Base-by-base conservation (phyloP, 2,797 vertebrate species). In the Nasua narica region DNA sequence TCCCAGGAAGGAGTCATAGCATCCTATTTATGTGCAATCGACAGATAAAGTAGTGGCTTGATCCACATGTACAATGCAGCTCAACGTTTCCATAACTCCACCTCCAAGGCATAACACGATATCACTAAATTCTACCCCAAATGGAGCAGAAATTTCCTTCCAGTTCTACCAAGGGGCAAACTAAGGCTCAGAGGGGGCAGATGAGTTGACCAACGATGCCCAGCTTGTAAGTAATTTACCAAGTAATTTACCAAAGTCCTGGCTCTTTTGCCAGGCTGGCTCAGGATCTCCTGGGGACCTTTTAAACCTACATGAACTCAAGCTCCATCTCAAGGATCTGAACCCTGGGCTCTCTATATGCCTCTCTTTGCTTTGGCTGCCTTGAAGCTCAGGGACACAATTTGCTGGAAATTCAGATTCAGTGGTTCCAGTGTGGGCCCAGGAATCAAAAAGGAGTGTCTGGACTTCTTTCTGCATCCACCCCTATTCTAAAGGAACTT, bases 311-410 rank as follows among this genome's bases (percentile, higher is more conserved):
- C 35, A 32, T 72, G 70, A 91, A 88, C 52, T 72, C 50, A 32
- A 62, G 40, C 29, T 67, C 32, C 67, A 85, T 27, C 27, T 65
- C 72, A 54, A 87, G 40, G 52, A 82, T 50, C 65, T 58, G 84
- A 90, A 74, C n/a, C n/a, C 60, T 67, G 56, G 11, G 7, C 18
- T 92, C 40, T 88, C 43, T 48, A 50, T 37, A 29, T 32, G 12
- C 25, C 10, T 35, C 37, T 89, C 72, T 90, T 54, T 54, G 1
- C 69, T 92, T 92, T 86, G 89, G 60, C 78, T 77, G 82, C 72
- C 82, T 62, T 25, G 58, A 94, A 86, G 29, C 35, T 91, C 65
- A 84, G 56, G 76, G 70, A 16, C 69, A 96, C 29, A 96, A 83
- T 79, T n/a, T 84, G 25, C 52, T 92, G 50, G 56, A 60, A 43